Percentiles rank a stretch among this genome's conserved stretches.
Conservation (phyloP, 2,113 vertebrate genomes). For the Forbesichthys agassizii region DNA sequence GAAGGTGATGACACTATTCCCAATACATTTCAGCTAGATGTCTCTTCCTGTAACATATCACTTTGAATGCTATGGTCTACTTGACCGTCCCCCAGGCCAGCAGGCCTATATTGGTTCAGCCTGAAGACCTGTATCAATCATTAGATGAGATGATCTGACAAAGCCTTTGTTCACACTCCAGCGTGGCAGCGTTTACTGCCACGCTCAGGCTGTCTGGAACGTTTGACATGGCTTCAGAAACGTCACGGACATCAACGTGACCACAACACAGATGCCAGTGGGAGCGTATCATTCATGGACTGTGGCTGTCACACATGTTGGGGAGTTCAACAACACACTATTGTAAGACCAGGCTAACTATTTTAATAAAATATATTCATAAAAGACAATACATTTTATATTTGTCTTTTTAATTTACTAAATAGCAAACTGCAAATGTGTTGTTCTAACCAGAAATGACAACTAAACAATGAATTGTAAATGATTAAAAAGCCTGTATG, state of each 20-base stretch:
- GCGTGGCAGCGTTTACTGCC: conserved; percentile 35
- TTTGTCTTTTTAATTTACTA: too few species aligned
- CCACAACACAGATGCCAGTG: conserved; percentile 34
- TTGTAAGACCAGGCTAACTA: conserved; percentile 11
- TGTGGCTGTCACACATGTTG: not conserved
- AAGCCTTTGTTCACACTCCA: conserved; percentile 57
- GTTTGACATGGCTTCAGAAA: conserved; percentile 54
- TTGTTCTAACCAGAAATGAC: too few species aligned
- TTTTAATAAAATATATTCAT: conserved; percentile 1
- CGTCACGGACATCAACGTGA: conserved; percentile 46
- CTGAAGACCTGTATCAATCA: conserved; percentile 66
- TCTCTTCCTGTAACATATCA: conserved; percentile 60
- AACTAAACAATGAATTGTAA: too few species aligned
- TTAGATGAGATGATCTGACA: conserved; percentile 48
- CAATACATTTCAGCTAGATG: conserved; percentile 43
- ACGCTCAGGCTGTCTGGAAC: conserved; percentile 39
- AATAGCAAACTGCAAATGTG: too few species aligned
- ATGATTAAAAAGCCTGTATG: too few species aligned
- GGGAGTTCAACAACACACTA: not conserved
- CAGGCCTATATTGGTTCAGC: conserved; percentile 59
- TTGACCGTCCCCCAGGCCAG: conserved; percentile 59
- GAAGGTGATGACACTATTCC: conserved; percentile 49
- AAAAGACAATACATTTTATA: not conserved
- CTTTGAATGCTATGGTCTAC: conserved; percentile 29
- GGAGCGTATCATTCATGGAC: conserved; percentile 8